These are phyloP conservation scores for Eulemur coronatus DNA, from an alignment of 2,797 vertebrate species.

Conservation along the genomic window DNA sequence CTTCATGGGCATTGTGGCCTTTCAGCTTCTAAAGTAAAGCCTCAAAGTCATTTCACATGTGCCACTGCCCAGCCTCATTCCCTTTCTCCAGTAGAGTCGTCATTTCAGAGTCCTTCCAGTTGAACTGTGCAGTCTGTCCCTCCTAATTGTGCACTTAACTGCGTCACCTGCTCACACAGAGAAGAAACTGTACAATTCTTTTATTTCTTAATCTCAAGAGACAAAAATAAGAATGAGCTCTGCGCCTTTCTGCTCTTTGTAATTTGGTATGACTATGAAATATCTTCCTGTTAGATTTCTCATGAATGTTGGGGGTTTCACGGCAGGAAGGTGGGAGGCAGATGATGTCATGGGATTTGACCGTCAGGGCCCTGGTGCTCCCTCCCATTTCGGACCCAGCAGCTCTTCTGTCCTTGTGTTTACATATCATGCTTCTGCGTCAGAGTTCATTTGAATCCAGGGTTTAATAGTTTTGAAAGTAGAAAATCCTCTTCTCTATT, in stretches of 20 bases:
- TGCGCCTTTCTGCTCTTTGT: neutral
- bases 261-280: neutral
- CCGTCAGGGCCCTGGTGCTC: neutral
- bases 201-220: neutral
- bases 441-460: neutral
- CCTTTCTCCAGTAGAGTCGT: neutral
- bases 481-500: neutral
- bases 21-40: neutral
- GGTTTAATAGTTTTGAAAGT: neutral
- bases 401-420: neutral
- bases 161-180: neutral
- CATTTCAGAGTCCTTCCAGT: neutral
- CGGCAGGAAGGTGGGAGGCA: neutral
- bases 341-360: neutral
- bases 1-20: rapidly evolving
- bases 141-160: neutral
- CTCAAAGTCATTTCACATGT: neutral
- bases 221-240: neutral
- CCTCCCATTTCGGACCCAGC: neutral
- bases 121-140: neutral
- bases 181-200: neutral
- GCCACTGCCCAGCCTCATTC: neutral
- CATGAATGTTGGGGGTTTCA: neutral
- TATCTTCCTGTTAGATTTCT: neutral
- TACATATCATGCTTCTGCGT: neutral